Conservation (phyloP, 2,113 vertebrate genomes). For the Thermophis baileyi region DNA sequence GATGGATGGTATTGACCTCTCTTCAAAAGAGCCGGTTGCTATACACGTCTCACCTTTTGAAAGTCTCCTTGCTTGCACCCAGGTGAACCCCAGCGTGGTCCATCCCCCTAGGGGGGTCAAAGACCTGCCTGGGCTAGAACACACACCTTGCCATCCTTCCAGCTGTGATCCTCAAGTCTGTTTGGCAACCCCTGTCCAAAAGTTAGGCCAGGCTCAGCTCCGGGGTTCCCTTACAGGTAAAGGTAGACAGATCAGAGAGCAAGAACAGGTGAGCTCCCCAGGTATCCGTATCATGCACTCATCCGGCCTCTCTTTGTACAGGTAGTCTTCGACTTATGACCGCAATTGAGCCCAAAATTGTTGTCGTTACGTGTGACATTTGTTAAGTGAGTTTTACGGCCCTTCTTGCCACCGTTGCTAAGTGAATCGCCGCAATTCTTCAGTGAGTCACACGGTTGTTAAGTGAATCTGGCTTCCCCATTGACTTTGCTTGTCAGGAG, state of each 20-base stretch:
- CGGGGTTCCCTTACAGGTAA: background rate
- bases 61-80: constrained; percentile 39
- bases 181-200: background rate
- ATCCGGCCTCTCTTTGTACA: background rate
- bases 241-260: background rate
- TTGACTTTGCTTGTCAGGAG: background rate
- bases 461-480: background rate
- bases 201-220: background rate
- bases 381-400: background rate
- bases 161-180: constrained; percentile 24
- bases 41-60: constrained; percentile 61
- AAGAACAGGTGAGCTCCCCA: background rate
- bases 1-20: constrained; percentile 53
- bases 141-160: constrained; percentile 44
- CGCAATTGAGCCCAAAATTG: background rate
- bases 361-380: background rate
- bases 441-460: background rate
- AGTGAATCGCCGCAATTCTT: background rate
- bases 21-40: constrained; percentile 51
- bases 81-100: constrained; percentile 60
- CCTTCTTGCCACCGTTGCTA: background rate
- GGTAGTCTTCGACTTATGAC: background rate
- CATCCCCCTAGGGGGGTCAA: constrained; percentile 54
- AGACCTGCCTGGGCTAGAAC: constrained; percentile 50
- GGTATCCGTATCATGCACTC: background rate